Evolutionary conservation across 2,888 invertebrate species (phyloP).

Genomic region (Stratiomys singularior): DNA sequence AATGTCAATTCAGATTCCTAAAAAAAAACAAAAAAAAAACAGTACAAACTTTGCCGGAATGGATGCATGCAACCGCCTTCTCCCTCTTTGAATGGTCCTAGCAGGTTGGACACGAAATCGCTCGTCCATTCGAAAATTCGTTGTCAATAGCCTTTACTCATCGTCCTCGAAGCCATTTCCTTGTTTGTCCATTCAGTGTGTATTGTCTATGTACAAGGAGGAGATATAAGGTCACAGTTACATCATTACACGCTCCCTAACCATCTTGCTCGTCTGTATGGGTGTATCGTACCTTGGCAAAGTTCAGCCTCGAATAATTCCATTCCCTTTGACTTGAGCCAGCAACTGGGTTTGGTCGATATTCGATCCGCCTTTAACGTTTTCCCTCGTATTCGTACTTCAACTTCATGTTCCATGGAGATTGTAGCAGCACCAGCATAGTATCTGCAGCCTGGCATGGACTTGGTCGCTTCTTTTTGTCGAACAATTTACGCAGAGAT

Average conservation of each 20-base stretch:
- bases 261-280: background rate
- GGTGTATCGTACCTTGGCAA: conserved; percentile 24
- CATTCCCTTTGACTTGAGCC: background rate
- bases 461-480: conserved; percentile 16
- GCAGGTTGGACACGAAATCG: background rate
- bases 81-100: background rate
- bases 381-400: conserved; percentile 22
- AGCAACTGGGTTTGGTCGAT: conserved; percentile 48
- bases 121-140: background rate
- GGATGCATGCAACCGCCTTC: too few relatives aligned
- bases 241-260: background rate
- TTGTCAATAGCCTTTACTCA: conserved; percentile 8
- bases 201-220: background rate
- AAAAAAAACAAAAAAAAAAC: too few relatives aligned
- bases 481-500: conserved; percentile 8
- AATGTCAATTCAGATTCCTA: background rate
- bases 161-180: conserved; percentile 29
- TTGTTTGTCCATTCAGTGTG: background rate
- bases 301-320: conserved; percentile 2
- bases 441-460: background rate
- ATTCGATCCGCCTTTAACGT: conserved; percentile 49
- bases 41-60: too few relatives aligned
- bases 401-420: background rate
- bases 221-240: conserved; percentile 30
- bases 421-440: background rate